Evolutionary conservation across 2,888 invertebrate species (phyloP).

Genomic region (Minunthozetes semirufus): DNA sequence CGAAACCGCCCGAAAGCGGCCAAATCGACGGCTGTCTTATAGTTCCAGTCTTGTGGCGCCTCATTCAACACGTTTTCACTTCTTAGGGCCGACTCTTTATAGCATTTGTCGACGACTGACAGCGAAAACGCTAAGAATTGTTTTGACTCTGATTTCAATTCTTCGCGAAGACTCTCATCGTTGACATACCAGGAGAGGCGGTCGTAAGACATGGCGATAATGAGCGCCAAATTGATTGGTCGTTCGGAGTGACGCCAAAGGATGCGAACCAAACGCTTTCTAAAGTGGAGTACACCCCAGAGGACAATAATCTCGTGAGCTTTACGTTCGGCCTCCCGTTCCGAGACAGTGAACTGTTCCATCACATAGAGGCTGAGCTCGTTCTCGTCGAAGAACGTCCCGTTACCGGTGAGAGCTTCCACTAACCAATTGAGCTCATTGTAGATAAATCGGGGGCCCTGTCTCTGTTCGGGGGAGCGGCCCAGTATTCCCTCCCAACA

Average conservation of each 20-base stretch:
- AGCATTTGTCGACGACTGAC: constrained; percentile 47
- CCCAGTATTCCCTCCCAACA: constrained; percentile 47
- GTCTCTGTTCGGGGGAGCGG: constrained; percentile 41
- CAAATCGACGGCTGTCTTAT: constrained; percentile 49
- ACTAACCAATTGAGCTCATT: constrained; percentile 44
- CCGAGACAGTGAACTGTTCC: constrained; percentile 42
- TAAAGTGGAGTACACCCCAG: constrained; percentile 44
- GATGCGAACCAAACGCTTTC: constrained; percentile 42
- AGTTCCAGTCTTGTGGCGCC: constrained; percentile 48
- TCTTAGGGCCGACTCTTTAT: constrained; percentile 45
- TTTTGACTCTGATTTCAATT: constrained; percentile 43
- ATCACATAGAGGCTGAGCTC: constrained; percentile 47
- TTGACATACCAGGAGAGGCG: constrained; percentile 42
- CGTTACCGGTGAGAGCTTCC: constrained; percentile 45
- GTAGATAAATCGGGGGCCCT: constrained; percentile 42
- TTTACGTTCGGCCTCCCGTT: constrained; percentile 43
- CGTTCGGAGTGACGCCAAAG: constrained; percentile 45
- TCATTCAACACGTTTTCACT: constrained; percentile 48
- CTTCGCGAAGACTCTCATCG: constrained; percentile 43
- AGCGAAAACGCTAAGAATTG: constrained; percentile 44
- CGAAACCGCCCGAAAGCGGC: constrained; percentile 49
- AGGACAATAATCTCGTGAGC: constrained; percentile 43
- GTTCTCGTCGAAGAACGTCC: constrained; percentile 46
- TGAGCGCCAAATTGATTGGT: constrained; percentile 44
- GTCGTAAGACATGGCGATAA: constrained; percentile 44